Evolutionary conservation across 2,797 vertebrate species (phyloP).

Genomic region (Sarcophilus harrisii): DNA sequence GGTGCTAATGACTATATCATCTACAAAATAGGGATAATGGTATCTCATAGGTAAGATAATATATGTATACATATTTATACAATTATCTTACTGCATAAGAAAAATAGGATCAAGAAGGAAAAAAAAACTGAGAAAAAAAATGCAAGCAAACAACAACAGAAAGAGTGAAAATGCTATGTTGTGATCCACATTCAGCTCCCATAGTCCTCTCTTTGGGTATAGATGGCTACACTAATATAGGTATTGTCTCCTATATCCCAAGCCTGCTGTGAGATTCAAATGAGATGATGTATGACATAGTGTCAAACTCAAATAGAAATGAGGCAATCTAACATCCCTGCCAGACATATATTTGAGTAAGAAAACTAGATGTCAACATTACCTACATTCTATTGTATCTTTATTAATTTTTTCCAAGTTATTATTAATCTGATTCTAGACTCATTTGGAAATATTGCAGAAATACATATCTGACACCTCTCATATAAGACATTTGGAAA

Average conservation of each 20-base stretch:
- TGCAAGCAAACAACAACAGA: no score
- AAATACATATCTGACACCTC: background rate
- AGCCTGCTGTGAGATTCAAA: background rate
- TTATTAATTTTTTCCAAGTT: background rate
- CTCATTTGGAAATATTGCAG: background rate
- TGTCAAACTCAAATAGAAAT: background rate
- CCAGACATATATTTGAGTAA: background rate
- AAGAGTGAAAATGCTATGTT: no score
- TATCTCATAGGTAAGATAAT: background rate
- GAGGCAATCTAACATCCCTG: background rate
- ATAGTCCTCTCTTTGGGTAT: no score
- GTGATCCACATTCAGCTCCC: no score
- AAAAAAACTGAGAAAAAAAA: no score
- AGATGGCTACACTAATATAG: no score
- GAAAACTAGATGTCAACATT: background rate
- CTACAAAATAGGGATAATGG: no score
- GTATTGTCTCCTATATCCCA: background rate
- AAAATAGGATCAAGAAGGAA: no score
- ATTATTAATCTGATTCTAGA: background rate
- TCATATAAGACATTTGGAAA: background rate
- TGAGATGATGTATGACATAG: background rate
- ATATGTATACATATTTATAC: no score
- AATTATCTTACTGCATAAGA: no score
- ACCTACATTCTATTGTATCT: background rate
- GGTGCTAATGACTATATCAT: no score